Percentiles rank a stretch among this genome's conserved stretches.
Evolutionary conservation across 2,113 vertebrate species (phyloP).

Genomic region (Malurus elegans): DNA sequence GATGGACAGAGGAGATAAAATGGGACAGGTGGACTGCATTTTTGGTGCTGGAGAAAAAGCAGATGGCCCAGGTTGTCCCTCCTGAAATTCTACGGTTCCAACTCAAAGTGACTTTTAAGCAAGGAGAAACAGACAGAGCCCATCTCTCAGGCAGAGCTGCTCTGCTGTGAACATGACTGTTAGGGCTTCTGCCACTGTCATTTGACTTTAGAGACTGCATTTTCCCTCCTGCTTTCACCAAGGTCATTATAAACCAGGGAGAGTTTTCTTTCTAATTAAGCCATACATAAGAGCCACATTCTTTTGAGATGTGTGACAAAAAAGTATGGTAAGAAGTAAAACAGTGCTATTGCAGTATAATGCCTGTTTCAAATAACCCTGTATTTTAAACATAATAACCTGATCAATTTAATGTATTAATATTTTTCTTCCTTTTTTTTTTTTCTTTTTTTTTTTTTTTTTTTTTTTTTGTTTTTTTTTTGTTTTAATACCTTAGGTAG

Average conservation of each 20-base stretch:
- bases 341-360: neutral
- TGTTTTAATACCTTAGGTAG: constrained; percentile 61
- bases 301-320: neutral
- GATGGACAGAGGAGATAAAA: neutral
- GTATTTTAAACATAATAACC: neutral
- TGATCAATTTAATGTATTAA: neutral
- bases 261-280: neutral
- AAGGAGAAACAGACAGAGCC: neutral
- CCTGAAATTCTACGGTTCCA: neutral
- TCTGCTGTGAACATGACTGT: neutral
- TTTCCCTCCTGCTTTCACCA: neutral
- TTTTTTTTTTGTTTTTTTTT: neutral
- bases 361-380: neutral
- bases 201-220: neutral
- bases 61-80: neutral
- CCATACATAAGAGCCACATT: neutral
- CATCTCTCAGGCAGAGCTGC: neutral
- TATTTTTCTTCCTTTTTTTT: rapidly evolving
- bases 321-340: neutral
- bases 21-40: neutral
- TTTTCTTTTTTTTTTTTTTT: neutral
- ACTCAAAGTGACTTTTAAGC: neutral
- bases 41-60: neutral
- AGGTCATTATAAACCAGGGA: neutral
- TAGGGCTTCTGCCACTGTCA: neutral